Evolutionary conservation across 2,797 vertebrate genomes (phyloP).

Genomic region (Merluccius polli): DNA sequence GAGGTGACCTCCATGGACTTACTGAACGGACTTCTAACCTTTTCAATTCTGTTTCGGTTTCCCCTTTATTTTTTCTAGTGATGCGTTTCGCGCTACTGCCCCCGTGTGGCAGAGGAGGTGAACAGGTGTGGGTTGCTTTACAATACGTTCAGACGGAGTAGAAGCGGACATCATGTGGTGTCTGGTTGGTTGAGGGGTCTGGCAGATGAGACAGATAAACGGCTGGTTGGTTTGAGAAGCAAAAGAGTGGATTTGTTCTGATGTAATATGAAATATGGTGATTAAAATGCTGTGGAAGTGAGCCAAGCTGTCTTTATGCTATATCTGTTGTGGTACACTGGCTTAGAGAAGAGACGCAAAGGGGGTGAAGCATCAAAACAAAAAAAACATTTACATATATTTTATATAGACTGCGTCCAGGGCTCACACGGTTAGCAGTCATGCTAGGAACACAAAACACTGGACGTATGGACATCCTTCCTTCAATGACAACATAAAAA

Average conservation of each 20-base stretch:
- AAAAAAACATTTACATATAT: too few species aligned
- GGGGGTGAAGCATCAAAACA: slow-evolving; percentile 4
- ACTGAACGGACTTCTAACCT: slow-evolving; percentile 3
- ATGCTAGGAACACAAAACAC: too few species aligned
- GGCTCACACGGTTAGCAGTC: too few species aligned
- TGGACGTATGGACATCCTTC: too few species aligned
- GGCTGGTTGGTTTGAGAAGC: too few species aligned
- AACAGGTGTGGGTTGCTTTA: not conserved
- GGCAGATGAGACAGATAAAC: too few species aligned
- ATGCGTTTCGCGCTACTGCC: not conserved
- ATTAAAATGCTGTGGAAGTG: slow-evolving; percentile 2
- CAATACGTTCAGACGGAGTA: too few species aligned
- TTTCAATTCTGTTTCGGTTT: not conserved
- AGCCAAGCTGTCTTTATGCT: not conserved
- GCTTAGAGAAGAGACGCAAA: not conserved
- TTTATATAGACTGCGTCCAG: too few species aligned
- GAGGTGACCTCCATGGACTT: not conserved
- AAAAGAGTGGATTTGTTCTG: not conserved
- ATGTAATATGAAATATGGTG: slow-evolving; percentile 3
- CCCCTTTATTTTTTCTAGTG: not conserved
- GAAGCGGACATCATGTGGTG: too few species aligned
- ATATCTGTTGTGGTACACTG: too few species aligned
- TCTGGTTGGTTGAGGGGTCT: not conserved
- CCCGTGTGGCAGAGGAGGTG: not conserved
- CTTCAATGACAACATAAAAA: too few species aligned